Percentiles rank a stretch among this genome's conserved stretches.
These are phyloP conservation scores for Dryococelus australis DNA, from an alignment of 2,888 invertebrate species.

Conservation along the genomic window DNA sequence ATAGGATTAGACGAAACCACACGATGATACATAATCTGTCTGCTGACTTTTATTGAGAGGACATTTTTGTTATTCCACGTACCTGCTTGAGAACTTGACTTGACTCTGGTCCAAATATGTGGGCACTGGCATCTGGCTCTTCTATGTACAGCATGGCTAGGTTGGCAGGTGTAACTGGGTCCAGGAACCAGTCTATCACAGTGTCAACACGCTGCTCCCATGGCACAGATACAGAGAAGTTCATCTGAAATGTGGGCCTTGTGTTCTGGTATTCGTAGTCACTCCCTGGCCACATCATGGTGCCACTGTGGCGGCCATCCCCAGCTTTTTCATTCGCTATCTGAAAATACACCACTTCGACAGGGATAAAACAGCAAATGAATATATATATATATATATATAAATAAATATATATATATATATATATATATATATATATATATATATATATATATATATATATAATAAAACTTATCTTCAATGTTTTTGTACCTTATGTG, in stretches of 20 bases:
- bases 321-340: constrained; percentile 65
- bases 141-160: constrained; percentile 50
- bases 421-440: too few species aligned
- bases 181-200: constrained; percentile 69
- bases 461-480: too few species aligned
- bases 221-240: constrained; percentile 58
- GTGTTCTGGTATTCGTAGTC: constrained; percentile 62
- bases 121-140: constrained; percentile 72
- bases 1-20: too few species aligned
- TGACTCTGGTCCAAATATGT: constrained; percentile 66
- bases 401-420: too few species aligned
- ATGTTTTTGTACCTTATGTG: too few species aligned
- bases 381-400: too few species aligned
- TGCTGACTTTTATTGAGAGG: too few species aligned
- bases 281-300: constrained; percentile 76
- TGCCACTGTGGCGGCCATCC: constrained; percentile 65
- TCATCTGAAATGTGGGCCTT: constrained; percentile 59
- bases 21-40: too few species aligned
- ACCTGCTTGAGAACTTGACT: constrained; percentile 54
- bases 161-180: constrained; percentile 49
- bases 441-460: too few species aligned
- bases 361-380: background rate
- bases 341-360: constrained; percentile 54
- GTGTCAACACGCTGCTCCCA: constrained; percentile 66
- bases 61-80: background rate